Evolutionary conservation across 2,797 vertebrate genomes (phyloP), one percentile per base, ranked within the genome.

Genomic region (Antrozous pallidus): DNA sequence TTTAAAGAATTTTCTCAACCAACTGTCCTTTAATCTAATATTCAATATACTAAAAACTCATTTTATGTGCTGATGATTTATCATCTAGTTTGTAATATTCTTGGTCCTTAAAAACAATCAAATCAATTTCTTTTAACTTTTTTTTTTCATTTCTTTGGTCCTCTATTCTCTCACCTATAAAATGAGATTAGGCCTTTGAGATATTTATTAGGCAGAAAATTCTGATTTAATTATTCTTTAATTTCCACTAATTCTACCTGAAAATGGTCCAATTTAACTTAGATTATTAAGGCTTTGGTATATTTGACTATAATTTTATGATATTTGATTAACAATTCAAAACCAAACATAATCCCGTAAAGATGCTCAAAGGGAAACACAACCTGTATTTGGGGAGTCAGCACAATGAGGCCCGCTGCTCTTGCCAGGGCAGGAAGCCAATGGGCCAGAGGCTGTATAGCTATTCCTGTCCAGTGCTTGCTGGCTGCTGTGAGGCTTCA

Each of bases 271-370:
- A 28, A 20, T 74, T 93, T 95, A 74, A 91, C 83, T 91, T 89
- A 54, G 51, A 54, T 67, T 79, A 83, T 71, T 75, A 73, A 88
- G 51, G 58, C 49, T 56, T 54, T 69, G 47, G 47, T 71, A 22
- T 36, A 73, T 91, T 95, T 84, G 89, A 78, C 40, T 56, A 87
- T 87, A 73, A 93, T 83, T 84, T 96, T 90, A 86, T 94, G 90
- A 65, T 88, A 77, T 92, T 93, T 95, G 79, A 83, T 58, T 47
- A 94, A 77, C 73, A 75, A 86, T 33, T 92, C 5, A 31, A 85
- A 96, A 92, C 83, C 51, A 93, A 91, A 58, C 70, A 26, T 8
- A 85, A 67, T 91, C 83, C 28, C 47, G 67, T 81, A 28, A 63
- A 88, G 42, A 63, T 26, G 85, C 88, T 45, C 63, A 77, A 24